Evolutionary conservation across 2,113 vertebrate genomes (phyloP).

Genomic region (Apaloderma vittatum): DNA sequence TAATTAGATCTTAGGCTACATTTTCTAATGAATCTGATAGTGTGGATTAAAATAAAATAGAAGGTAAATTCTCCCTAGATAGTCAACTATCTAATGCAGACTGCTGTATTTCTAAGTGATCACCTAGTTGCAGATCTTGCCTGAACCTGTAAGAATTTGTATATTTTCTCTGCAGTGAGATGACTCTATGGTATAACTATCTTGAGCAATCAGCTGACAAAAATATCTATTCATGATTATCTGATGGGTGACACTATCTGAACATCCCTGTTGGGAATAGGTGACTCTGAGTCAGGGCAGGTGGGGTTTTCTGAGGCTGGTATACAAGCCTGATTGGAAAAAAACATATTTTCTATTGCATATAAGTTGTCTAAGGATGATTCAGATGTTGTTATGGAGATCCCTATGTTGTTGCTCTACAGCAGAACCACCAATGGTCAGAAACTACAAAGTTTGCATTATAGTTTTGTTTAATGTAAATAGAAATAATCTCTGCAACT

Average conservation of each 20-base stretch:
- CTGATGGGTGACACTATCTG: not conserved
- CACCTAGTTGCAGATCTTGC: not conserved
- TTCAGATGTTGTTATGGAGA: not conserved
- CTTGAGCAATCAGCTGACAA: not conserved
- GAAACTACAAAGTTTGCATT: not conserved
- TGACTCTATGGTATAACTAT: not conserved
- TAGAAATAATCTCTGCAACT: not conserved
- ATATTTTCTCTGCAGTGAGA: not conserved
- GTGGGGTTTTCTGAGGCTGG: not conserved
- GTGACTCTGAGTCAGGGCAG: not conserved
- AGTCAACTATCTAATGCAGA: not conserved
- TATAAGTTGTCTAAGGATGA: not conserved
- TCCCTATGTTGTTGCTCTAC: not conserved
- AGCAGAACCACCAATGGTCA: not conserved
- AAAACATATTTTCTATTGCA: not conserved
- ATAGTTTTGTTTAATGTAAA: not conserved
- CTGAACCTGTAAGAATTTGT: not conserved
- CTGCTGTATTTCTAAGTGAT: not conserved
- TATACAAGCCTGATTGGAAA: not conserved
- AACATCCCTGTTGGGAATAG: not conserved
- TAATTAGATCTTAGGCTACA: not conserved
- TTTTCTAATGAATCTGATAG: not conserved
- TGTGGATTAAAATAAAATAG: not conserved
- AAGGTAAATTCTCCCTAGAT: not conserved
- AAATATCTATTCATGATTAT: not conserved